Evolutionary conservation across 1,140 invertebrate genomes (phyloP).

Genomic region (Sinonovacula constricta): DNA sequence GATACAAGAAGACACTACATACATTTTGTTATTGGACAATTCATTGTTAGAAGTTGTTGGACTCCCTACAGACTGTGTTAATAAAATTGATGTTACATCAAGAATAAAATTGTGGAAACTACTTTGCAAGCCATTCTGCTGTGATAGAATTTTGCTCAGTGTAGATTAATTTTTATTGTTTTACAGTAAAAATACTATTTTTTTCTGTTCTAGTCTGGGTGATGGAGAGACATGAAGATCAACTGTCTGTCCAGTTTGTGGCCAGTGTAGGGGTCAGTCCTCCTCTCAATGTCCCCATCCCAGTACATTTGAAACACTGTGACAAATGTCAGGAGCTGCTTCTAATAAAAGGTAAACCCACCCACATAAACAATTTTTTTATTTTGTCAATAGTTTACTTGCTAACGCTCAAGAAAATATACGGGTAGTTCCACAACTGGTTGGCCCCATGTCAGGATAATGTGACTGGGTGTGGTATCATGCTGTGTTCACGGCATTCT

Average conservation of each 20-base stretch:
- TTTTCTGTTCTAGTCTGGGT: slow-evolving; percentile 22
- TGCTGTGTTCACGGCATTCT: too few species aligned
- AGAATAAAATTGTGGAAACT: too few species aligned
- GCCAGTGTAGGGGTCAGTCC: slow-evolving; percentile 22
- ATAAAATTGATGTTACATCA: not conserved
- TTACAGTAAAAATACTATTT: not conserved
- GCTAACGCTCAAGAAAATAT: too few species aligned
- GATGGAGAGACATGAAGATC: not conserved
- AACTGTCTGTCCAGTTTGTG: slow-evolving; percentile 9
- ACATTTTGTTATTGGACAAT: too few species aligned
- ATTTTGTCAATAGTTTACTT: too few species aligned
- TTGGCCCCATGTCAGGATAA: too few species aligned
- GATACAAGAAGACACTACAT: not conserved
- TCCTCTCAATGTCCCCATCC: not conserved
- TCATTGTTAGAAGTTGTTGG: not conserved
- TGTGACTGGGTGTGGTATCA: too few species aligned
- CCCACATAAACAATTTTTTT: too few species aligned
- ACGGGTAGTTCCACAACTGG: too few species aligned
- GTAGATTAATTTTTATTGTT: not conserved
- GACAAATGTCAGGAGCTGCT: slow-evolving; percentile 4
- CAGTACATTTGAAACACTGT: not conserved
- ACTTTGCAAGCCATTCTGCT: not conserved
- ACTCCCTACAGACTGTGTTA: not conserved
- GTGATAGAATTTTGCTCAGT: not conserved
- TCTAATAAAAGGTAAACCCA: slow-evolving; percentile 19